Evolutionary conservation across 2,888 invertebrate genomes (phyloP).

Genomic region (Apotomis betuletana): DNA sequence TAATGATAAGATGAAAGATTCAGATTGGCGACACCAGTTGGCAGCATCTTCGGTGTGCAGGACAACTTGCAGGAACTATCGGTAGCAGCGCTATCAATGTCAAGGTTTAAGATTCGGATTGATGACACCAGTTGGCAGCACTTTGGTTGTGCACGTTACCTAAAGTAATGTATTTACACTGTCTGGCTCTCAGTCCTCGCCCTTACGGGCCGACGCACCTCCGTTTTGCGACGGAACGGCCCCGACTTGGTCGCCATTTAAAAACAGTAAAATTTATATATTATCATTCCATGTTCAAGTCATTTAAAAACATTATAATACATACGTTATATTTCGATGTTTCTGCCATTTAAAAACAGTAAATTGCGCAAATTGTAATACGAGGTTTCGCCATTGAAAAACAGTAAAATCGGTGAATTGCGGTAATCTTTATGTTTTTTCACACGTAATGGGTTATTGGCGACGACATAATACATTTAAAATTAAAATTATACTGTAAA

Average conservation of each 20-base stretch:
- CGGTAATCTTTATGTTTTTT: constrained; percentile 15
- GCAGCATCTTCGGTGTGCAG: too few species aligned
- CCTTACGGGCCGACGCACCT: constrained; percentile 11
- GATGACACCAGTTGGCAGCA: too few species aligned
- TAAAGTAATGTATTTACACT: too few species aligned
- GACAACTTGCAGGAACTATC: too few species aligned
- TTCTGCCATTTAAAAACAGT: constrained; percentile 26
- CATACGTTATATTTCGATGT: constrained; percentile 24
- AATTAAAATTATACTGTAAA: constrained; percentile 5
- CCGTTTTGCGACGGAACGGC: constrained; percentile 27
- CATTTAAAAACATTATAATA: constrained; percentile 38
- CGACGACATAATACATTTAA: constrained; percentile 16
- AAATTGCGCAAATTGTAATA: constrained; percentile 21
- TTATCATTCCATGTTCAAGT: constrained; percentile 27
- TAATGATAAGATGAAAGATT: too few species aligned
- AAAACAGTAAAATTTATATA: constrained; percentile 36
- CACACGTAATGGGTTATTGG: constrained; percentile 11
- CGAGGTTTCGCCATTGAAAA: constrained; percentile 9
- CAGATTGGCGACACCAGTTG: too few species aligned
- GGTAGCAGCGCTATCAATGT: too few species aligned
- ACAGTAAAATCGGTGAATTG: constrained; percentile 20
- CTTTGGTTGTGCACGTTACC: too few species aligned
- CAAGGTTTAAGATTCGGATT: too few species aligned
- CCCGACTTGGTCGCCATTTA: constrained; percentile 23
- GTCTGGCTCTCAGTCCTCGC: not conserved